These are phyloP conservation scores for Noctua janthina DNA, from an alignment of 2,888 invertebrate genomes.

Conservation along the genomic window DNA sequence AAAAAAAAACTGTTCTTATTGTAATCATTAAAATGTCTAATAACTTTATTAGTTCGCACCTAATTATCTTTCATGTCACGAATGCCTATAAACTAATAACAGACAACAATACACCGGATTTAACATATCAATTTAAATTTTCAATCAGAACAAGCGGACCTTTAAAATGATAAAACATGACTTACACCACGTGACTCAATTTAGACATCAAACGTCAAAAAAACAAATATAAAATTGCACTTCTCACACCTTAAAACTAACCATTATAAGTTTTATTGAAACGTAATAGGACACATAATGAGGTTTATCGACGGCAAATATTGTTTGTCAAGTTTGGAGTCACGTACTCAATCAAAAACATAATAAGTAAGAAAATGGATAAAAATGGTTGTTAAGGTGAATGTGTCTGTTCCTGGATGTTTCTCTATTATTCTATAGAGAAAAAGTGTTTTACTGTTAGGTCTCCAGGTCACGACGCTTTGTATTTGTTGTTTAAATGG, in stretches of 20 bases:
- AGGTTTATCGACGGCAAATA: conserved; percentile 47
- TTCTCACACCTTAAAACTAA: conserved; percentile 17
- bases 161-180: conserved; percentile 54
- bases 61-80: conserved; percentile 52
- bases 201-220: conserved; percentile 66
- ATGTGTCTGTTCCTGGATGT: conserved; percentile 46
- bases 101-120: conserved; percentile 63
- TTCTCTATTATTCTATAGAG: conserved; percentile 28
- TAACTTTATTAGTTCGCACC: conserved; percentile 47
- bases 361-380: conserved; percentile 65
- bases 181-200: conserved; percentile 57
- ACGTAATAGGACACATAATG: conserved; percentile 49
- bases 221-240: conserved; percentile 44
- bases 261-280: conserved; percentile 55
- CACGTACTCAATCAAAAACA: conserved; percentile 68
- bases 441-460: conserved; percentile 50
- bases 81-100: conserved; percentile 63
- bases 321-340: conserved; percentile 47
- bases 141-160: conserved; percentile 57
- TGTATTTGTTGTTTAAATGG: conserved; percentile 34
- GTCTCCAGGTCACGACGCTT: conserved; percentile 53
- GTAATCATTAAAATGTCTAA: conserved; percentile 24
- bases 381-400: conserved; percentile 57
- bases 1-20: neutral
- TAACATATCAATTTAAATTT: conserved; percentile 66